phyloP scores from a whole-genome alignment of 1,140 invertebrate species.

The Elysia chlorotica region DNA sequence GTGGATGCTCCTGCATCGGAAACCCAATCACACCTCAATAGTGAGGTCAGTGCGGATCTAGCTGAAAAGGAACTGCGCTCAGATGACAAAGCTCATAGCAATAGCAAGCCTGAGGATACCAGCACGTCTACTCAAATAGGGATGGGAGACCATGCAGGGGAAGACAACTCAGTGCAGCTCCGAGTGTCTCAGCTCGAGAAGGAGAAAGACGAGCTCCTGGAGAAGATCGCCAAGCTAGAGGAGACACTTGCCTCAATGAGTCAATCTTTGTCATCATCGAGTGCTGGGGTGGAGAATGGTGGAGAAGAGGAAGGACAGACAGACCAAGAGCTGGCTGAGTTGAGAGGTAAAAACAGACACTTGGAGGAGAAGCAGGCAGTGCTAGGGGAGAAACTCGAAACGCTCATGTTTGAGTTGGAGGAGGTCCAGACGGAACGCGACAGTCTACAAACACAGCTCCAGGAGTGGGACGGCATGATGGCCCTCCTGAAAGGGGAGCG shows the following conservation, averaged over 20 bases:
- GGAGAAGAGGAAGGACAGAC: too few relatives aligned
- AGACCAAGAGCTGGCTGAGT: conserved; percentile 7
- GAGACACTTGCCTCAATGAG: background rate
- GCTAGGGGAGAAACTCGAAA: conserved; percentile 27
- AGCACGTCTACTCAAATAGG: too few relatives aligned
- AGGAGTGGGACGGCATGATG: conserved; percentile 68
- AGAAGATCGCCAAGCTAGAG: background rate
- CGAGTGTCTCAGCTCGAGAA: conserved; percentile 5
- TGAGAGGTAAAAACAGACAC: conserved; percentile 21
- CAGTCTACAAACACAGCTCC: conserved; percentile 47
- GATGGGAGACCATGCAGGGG: too few relatives aligned
- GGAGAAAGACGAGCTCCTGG: conserved; percentile 4
- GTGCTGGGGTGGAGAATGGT: background rate
- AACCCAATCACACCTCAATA: too few relatives aligned
- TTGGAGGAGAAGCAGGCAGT: conserved; percentile 24
- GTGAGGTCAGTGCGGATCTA: too few relatives aligned
- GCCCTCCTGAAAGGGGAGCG: conserved; percentile 52
- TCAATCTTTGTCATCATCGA: too few relatives aligned
- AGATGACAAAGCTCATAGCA: too few relatives aligned
- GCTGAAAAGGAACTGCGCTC: too few relatives aligned
- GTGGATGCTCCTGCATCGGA: too few relatives aligned
- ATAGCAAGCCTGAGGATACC: too few relatives aligned
- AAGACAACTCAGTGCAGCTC: too few relatives aligned
- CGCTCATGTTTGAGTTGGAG: conserved; percentile 26
- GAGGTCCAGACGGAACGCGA: conserved; percentile 35